Conservation (phyloP, 2,113 vertebrate species). For the Amphiprion percula region DNA sequence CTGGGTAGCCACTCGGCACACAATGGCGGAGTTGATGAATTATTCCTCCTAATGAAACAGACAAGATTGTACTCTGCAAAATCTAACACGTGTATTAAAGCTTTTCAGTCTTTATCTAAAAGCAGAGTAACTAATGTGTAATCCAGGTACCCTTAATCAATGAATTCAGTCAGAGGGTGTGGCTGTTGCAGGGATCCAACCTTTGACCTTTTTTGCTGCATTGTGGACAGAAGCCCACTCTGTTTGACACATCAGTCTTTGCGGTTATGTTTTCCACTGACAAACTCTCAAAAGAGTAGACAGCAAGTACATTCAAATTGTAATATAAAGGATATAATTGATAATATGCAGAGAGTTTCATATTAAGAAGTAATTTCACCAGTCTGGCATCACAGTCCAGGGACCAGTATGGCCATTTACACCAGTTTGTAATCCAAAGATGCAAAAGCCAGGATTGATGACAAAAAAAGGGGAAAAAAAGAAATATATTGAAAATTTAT, state of each 20-base stretch:
- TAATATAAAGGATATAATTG: constrained; percentile 61
- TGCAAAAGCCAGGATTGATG: constrained; percentile 36
- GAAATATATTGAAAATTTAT: constrained; percentile 25
- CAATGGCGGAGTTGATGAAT: constrained; percentile 14
- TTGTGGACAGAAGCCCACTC: not conserved
- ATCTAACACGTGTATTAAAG: constrained; percentile 47
- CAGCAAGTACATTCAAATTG: constrained; percentile 71
- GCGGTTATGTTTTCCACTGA: constrained; percentile 26
- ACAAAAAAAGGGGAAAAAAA: not conserved
- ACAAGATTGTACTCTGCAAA: constrained; percentile 60
- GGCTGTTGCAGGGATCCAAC: constrained; percentile 37
- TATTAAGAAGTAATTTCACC: constrained; percentile 46
- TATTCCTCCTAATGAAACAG: constrained; percentile 22
- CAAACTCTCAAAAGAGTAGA: constrained; percentile 30
- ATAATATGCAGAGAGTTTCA: constrained; percentile 55
- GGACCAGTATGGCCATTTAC: constrained; percentile 40
- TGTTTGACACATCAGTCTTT: constrained; percentile 39
- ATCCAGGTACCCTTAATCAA: constrained; percentile 12
- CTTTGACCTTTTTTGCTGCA: constrained; percentile 37
- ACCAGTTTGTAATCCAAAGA: constrained; percentile 51
- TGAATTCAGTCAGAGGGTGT: constrained; percentile 54
- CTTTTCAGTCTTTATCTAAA: constrained; percentile 54
- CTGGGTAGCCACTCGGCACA: constrained; percentile 59
- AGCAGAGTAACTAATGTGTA: constrained; percentile 42
- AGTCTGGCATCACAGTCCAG: constrained; percentile 63